Evolutionary conservation across 1,140 invertebrate species (phyloP), one percentile per base, ranked within the genome.

Genomic region (Dendrolimus punctatus): DNA sequence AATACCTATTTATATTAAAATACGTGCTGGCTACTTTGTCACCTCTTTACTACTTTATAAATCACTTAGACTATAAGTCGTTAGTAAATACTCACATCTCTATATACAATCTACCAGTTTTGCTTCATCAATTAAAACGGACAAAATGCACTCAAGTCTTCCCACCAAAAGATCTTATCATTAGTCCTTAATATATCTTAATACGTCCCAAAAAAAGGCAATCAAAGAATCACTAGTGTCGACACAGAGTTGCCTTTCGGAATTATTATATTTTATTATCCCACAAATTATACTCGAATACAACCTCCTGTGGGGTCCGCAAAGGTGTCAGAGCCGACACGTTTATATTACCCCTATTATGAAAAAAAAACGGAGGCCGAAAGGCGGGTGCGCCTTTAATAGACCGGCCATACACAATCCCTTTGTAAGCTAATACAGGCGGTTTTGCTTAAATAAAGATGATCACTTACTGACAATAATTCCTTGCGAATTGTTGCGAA

Each of bases 211-310:
- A 51, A 42, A 51, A 36, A 10, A 45, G 39, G 50, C 50, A 39
- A 43, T 51, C 50, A 51, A 51, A 51, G 45, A 44, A 57, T 53
- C 48, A 53, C 42, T 41, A 55, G 39, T 43, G 45, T 54, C 61
- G 46, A 62, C 64, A 64, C 54, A 57, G 41, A 47, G n/a, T 47
- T 52, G 47, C 39, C 39, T 44, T 36, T 36, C 45, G 51, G 46
- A 55, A 69, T 75, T 80, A 83, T 83, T 79, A 80, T 76, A 73
- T 73, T 80, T 80, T 80, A 80, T 80, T 81, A 74, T 71, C 66
- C 73, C 77, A 76, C 78, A 80, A 84, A 81, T 81, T 73, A 73
- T 73, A 53, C 62, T 64, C 68, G 64, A 64, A 41, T 45, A 45
- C 39, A 70, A 64, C 70, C 70, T 67, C 73, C 61, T 84, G 80